A percentile compares a stretch with the other conserved stretches of the same genome.
Conservation (phyloP, 2,888 invertebrate species). For the Heliconius ethilla region DNA sequence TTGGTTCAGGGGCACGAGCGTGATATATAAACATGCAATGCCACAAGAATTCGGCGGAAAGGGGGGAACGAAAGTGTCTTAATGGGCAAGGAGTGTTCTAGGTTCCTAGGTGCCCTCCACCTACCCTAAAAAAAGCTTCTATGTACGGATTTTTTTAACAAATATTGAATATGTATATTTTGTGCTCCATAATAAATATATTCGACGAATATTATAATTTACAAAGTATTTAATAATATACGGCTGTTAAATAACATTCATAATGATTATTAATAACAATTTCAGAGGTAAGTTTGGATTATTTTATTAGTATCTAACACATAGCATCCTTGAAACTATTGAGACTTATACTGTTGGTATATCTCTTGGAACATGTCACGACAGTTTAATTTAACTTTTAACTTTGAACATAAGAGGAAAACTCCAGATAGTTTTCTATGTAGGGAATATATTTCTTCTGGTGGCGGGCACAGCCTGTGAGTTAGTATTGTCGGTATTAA, state of each 20-base stretch:
- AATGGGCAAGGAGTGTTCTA: too few relatives aligned
- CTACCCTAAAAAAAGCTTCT: not conserved
- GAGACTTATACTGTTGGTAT: slow-evolving; percentile 84
- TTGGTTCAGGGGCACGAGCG: too few relatives aligned
- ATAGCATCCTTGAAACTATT: not conserved
- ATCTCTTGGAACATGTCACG: slow-evolving; percentile 91
- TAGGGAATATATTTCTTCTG: slow-evolving; percentile 98
- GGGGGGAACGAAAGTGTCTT: too few relatives aligned
- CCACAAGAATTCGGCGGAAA: too few relatives aligned
- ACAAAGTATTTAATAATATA: not conserved
- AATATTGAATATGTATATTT: not conserved
- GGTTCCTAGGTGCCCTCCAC: too few relatives aligned
- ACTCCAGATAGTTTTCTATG: slow-evolving; percentile 98
- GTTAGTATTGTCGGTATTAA: slow-evolving; percentile 96
- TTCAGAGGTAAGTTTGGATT: not conserved
- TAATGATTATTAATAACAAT: not conserved
- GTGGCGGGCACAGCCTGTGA: slow-evolving; percentile 97
- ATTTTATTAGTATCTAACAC: not conserved
- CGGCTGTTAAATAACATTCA: not conserved
- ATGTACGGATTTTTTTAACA: not conserved
- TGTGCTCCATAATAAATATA: not conserved
- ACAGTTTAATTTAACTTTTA: slow-evolving; percentile 91
- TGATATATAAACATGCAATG: too few relatives aligned
- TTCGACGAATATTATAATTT: not conserved
- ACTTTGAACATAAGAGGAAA: slow-evolving; percentile 94